Conservation (phyloP, 2,113 vertebrate species). For the Hippocampus comes region DNA sequence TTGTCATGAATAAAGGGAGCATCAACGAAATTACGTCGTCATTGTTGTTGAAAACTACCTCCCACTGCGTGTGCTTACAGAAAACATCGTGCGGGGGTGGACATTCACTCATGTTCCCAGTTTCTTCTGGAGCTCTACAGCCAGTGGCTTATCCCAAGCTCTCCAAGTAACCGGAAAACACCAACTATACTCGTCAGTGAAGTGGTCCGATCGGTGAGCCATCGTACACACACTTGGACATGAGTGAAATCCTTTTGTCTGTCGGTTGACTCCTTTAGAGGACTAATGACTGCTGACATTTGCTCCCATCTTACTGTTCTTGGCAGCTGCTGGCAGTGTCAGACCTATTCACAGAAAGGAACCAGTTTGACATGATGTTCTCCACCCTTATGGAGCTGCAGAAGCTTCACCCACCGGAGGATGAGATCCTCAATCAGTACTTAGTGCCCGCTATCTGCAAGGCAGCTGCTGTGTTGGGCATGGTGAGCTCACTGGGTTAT, state of each 20-base stretch:
- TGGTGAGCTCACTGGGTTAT: conserved; percentile 76
- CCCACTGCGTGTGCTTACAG: conserved; percentile 58
- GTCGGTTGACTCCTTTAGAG: neutral
- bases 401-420: conserved; percentile 89
- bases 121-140: conserved; percentile 96
- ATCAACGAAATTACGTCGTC: no score
- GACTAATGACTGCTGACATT: neutral
- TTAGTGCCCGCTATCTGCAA: conserved; percentile 95
- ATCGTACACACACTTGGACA: neutral
- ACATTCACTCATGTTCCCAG: conserved; percentile 98
- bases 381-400: conserved; percentile 86
- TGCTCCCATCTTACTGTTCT: neutral
- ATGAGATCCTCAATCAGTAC: conserved; percentile 95
- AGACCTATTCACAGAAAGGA: conserved; percentile 96
- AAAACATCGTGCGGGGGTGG: conserved; percentile 96
- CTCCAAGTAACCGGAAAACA: conserved; percentile 80
- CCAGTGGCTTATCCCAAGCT: conserved; percentile 91
- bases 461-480: conserved; percentile 93
- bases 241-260: neutral
- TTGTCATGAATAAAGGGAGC: no score
- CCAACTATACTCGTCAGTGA: conserved; percentile 90
- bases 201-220: conserved; percentile 92
- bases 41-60: no score
- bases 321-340: conserved; percentile 91
- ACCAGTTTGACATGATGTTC: conserved; percentile 99